Conservation (phyloP, 1,140 invertebrate species). For the Alviniconcha marisindica region DNA sequence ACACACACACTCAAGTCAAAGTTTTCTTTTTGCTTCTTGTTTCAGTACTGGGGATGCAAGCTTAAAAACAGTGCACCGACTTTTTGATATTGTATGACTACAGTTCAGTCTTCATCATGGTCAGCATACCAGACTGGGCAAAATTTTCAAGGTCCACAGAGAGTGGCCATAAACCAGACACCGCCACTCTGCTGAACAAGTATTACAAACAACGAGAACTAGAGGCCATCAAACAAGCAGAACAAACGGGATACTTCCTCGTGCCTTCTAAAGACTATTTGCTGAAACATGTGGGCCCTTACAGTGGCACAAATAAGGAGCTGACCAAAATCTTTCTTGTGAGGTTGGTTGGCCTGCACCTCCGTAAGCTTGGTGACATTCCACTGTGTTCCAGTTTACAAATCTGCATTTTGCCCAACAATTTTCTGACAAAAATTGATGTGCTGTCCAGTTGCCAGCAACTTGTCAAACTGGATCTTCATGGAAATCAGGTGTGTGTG, state of each 20-base stretch:
- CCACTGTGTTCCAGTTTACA: slow-evolving; percentile 63
- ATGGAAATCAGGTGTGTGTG: slow-evolving; percentile 71
- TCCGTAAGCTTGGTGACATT: slow-evolving; percentile 70
- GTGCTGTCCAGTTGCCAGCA: slow-evolving; percentile 65
- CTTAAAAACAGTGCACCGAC: too few species aligned
- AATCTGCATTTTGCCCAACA: slow-evolving; percentile 71
- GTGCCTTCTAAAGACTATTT: slow-evolving; percentile 61
- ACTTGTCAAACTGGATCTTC: slow-evolving; percentile 72
- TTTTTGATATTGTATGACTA: too few species aligned
- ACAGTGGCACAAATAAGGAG: slow-evolving; percentile 44
- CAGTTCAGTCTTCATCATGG: slow-evolving; percentile 59
- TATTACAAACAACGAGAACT: slow-evolving; percentile 66
- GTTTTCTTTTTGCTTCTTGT: too few species aligned
- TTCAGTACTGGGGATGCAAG: too few species aligned
- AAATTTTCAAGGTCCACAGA: slow-evolving; percentile 60
- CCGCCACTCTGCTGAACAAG: slow-evolving; percentile 56
- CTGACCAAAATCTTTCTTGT: slow-evolving; percentile 53
- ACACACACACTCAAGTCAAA: background rate
- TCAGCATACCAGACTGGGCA: slow-evolving; percentile 73
- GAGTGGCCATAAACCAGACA: slow-evolving; percentile 46
- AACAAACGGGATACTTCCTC: slow-evolving; percentile 64
- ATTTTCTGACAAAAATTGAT: slow-evolving; percentile 72
- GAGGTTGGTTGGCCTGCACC: slow-evolving; percentile 58
- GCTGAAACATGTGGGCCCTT: slow-evolving; percentile 42
- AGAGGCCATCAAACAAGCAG: slow-evolving; percentile 64